Evolutionary conservation across 2,888 invertebrate genomes (phyloP).

Genomic region (Capitulum mitella): DNA sequence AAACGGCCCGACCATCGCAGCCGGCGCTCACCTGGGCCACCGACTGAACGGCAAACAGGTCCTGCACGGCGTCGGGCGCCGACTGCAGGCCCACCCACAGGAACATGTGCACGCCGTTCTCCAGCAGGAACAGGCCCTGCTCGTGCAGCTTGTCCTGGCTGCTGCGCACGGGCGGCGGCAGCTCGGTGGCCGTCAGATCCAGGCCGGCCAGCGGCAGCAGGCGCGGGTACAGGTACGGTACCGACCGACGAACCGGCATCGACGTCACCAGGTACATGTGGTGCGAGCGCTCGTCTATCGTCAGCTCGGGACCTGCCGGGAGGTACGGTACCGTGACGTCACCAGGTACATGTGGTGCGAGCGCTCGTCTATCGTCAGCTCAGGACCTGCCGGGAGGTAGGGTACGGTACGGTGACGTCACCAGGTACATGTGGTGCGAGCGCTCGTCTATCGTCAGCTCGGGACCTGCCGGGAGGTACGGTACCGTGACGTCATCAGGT

Average conservation of each 20-base stretch:
- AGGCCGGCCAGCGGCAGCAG: slow-evolving; percentile 59
- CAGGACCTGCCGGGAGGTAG: no score
- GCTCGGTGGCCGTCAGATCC: slow-evolving; percentile 29
- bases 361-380: no score
- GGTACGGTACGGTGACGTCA: no score
- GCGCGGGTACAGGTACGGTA: slow-evolving; percentile 86
- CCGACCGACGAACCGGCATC: slow-evolving; percentile 75
- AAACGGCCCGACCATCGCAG: background rate
- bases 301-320: slow-evolving; percentile 68
- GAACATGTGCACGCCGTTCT: slow-evolving; percentile 94
- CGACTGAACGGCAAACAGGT: slow-evolving; percentile 31
- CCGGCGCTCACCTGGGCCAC: background rate
- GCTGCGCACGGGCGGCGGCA: slow-evolving; percentile 71
- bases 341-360: no score
- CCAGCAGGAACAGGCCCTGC: slow-evolving; percentile 81
- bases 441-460: background rate
- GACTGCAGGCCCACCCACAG: slow-evolving; percentile 85
- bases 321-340: slow-evolving; percentile 28
- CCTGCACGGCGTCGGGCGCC: slow-evolving; percentile 65
- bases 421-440: background rate
- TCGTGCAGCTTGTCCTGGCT: slow-evolving; percentile 78
- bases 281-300: slow-evolving; percentile 90
- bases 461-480: background rate
- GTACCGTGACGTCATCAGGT: background rate
- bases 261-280: slow-evolving; percentile 81